Evolutionary conservation across 1,140 invertebrate genomes (phyloP), one percentile per base, ranked within the genome.

Genomic region (Pomacea maculata): DNA sequence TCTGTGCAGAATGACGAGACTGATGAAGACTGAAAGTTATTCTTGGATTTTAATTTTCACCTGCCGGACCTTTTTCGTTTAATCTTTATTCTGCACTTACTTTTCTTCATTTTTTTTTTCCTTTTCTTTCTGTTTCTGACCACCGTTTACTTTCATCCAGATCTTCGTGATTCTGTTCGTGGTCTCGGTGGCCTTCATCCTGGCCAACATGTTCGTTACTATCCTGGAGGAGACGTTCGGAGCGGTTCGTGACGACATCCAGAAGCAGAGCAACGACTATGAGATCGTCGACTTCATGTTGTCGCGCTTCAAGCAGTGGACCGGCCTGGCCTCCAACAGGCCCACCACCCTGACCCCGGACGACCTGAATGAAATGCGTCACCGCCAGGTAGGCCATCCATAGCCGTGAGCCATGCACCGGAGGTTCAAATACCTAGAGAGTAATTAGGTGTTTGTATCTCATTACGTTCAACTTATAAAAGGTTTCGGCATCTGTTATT

Each of bases 251-350:
- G 75, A 82, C 15, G 95, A 96, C 88, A 93, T 95, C 67, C 91
- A 92, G 17, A 91, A 92, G 52, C 92, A 94, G 82, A 92, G 91
- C 52, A 93, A 94, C 85, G 94, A 95, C 83, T 94, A 94, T 87
- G 93, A 94, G 87, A 93, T 95, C 84, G 92, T 92, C 9, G 92
- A 93, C 82, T 94, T 93, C 87, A 92, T 94, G 85, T 89, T 93
- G 29, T 52, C 34, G n/a, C 73, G 84, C 34, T 84, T 88, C 29
- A 85, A 86, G 74, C 12, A 75, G 17, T 88, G 87, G 84, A 86
- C 85, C 11, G 87, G 85, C 3, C 11, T 88, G 65, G 84, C 84
- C 29, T 79, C 57, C 19, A 57, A 67, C 14, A 55, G 78, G 25
- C 81, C 45, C n/a, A 79, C 63, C 34, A 74, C 73, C 3, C 55